Conservation (phyloP, 1,140 invertebrate species). For the Aleiodes sp. region DNA sequence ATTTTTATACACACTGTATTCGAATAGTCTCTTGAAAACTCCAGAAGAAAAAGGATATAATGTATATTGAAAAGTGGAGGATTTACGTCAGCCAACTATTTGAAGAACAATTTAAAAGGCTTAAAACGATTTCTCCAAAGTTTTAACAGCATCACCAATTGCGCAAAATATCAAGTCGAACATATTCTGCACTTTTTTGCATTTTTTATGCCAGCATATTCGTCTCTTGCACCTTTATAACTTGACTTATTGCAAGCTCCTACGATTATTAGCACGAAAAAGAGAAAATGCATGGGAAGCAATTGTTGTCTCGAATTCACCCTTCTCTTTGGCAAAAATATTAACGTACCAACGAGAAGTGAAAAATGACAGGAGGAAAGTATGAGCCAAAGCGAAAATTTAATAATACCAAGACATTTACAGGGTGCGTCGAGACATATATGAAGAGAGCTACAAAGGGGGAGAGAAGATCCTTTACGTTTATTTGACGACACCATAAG, state of each 20-base stretch:
- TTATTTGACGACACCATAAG: not conserved
- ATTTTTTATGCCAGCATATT: slow-evolving; percentile 26
- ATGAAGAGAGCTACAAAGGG: not conserved
- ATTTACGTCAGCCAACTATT: slow-evolving; percentile 18
- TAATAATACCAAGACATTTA: slow-evolving; percentile 62
- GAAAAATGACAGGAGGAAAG: slow-evolving; percentile 43
- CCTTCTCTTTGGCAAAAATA: slow-evolving; percentile 2
- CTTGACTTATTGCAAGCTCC: slow-evolving; percentile 48
- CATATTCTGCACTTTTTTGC: slow-evolving; percentile 8
- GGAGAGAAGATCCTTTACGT: not conserved
- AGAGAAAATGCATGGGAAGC: not conserved
- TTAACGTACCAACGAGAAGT: slow-evolving; percentile 11
- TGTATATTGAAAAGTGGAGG: not conserved
- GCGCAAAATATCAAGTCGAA: not conserved
- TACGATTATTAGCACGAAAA: slow-evolving; percentile 14
- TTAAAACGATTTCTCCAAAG: slow-evolving; percentile 65
- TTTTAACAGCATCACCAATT: slow-evolving; percentile 44
- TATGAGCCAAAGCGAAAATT: slow-evolving; percentile 40
- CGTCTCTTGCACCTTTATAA: not conserved
- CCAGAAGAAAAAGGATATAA: not conserved
- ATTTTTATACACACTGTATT: slow-evolving; percentile 21
- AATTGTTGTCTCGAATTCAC: not conserved
- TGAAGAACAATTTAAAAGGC: slow-evolving; percentile 63
- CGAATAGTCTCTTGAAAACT: not conserved
- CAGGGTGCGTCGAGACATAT: slow-evolving; percentile 21